Base-by-base conservation (phyloP, 2,888 invertebrate genomes). In the Incurvaria masculella region DNA sequence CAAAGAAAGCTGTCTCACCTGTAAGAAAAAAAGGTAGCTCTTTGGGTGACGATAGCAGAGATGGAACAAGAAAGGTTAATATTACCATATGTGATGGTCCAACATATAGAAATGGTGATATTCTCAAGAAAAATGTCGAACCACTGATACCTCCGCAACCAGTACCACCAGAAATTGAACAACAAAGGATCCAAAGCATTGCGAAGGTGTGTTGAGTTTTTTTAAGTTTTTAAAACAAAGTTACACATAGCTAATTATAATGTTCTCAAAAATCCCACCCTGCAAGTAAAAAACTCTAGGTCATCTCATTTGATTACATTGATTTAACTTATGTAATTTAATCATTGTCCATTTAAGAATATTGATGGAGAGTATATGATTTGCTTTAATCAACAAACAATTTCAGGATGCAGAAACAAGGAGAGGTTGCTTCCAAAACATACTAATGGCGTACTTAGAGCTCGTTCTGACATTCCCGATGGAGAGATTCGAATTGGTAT, bases 401-500 rank as follows among this genome's bases (percentile, higher is more conserved):
- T 59, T 63, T 57, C 72, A 89, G 88, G 91, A 96, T 65, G 87
- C 88, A 47, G 94, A 94, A 61, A 91, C 93, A 17, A 91, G 89
- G 62, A 82, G 90, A 52, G 84, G 86, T 48, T 90, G 94, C 18
- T 86, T 93, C 75, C 88, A 91, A 21, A 93, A 95, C 66, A 86
- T 93, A 57, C 80, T 96, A 57, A 88, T 89, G 64, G 90, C 91
- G 19, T 88, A 91, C 54, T 83, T 96, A 63, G 93, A 94, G 62
- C 79, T 94, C 56, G 79, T 86, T 11, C 69, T 85, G 20, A 82
- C 84, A 5, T 78, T 89, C 59, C 80, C 87, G 40, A 69, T 75
- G 42, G 82, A 83, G 51, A 73, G 82, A 43, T 83, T 82, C 59
- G 81, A 81, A 55, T 71, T 76, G 33, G 69, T 78, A 26, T 68